Base-by-base conservation (phyloP, 2,888 invertebrate species). In the Steromphala cineraria region DNA sequence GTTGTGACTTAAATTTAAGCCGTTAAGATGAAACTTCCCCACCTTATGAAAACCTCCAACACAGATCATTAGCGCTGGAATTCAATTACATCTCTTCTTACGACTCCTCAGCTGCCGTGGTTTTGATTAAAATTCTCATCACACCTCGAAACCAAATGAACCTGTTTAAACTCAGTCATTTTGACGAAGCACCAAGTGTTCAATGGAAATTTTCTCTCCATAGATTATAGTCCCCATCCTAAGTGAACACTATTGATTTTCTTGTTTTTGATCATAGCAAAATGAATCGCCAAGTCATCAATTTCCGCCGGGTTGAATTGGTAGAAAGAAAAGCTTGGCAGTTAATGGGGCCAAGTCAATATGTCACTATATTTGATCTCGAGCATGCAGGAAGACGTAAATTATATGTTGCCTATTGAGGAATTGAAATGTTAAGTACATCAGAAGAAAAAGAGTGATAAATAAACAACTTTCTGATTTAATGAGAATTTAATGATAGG, bases 271-370 rank as follows among this genome's bases (percentile, higher is more conserved):
- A 52, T 56, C 17, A 75, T 62, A 21, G 36, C 15, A 19, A 62
- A 40, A 53, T 75, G n/a, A 36, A 55, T 56, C 36, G 71, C 19
- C 19, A 71, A 71, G 71, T 71, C 71, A 71, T 71, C 71, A 71
- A 40, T 71, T 71, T 71, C 19, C 71, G 71, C 19, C 71, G 19
- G 19, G 71, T 36, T 36, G 40, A 71, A 71, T 71, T 36, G 36
- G 36, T 71, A 36, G 28, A 46, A 40, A 40, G 36, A 71, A 71
- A 31, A 36, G 19, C 31, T 31, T 15, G 71, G 24, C 28, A 62
- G 28, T 62, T 62, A 62, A 62, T 62, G 62, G 62, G 28, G 28
- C 24, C 28, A 24, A 46, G 62, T 24, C 24, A n/a, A 21, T 62
- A 62, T 24, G 24, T 62, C 28, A 28, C 28, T 24, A 62, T 62